Evolutionary conservation across 2,797 vertebrate species (phyloP), one percentile per base, ranked within the genome.

Genomic region (Amblyraja radiata): DNA sequence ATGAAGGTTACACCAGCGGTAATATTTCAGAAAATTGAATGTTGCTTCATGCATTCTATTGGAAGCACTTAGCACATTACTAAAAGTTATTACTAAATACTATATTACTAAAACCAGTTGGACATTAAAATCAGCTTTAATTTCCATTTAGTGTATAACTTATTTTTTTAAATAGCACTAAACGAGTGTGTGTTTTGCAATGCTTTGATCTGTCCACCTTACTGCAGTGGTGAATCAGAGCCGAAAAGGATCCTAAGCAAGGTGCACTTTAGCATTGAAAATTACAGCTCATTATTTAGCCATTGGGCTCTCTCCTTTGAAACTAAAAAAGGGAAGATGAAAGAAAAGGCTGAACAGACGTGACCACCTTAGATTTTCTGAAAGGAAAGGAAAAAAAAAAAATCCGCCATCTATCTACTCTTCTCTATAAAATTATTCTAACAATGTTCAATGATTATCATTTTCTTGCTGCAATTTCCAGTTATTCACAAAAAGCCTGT

Each of bases 251-350:
- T 74, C 90, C 71, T 76, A 13, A 76, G 90, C 39, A 92, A 92
- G 71, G 71, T 92, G 90, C 90, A 92, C 90, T 92, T 92, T 92
- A 92, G 68, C 46, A 92, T 92, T 92, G 90, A 92, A 92, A 92
- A 92, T 92, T 92, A 92, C 90, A 92, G 90, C 90, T 92, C 71
- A 92, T 92, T 92, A 92, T 76, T 92, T 92, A 92, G 90, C 71
- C 90, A 91, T 91, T 91, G 90, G 36, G 23, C 39, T 91, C 23
- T 54, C 71, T 91, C 39, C 90, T 92, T 92, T 92, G 90, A 92
- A 92, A 92, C 73, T 76, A 92, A 92, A 92, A 92, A 39, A 92
- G 58, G 39, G 71, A 76, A 92, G 90, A 92, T 92, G 90, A 92
- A 92, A 92, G 90, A 92, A 92, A 76, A 76, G 76, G 28, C 39